Evolutionary conservation across 2,113 vertebrate species (phyloP).

Genomic region (Ochotona princeps): DNA sequence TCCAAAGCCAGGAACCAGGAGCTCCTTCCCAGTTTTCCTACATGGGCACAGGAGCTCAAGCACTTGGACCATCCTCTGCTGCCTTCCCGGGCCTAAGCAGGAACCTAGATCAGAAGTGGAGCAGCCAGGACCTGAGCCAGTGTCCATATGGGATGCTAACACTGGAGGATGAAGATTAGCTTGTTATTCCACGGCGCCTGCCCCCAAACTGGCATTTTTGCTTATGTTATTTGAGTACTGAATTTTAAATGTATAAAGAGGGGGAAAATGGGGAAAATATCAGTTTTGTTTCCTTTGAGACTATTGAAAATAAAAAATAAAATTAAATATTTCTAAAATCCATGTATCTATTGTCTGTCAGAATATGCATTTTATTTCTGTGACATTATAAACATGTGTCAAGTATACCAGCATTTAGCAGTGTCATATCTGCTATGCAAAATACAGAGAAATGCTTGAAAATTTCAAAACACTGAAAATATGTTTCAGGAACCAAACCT

Average conservation of each 20-base stretch:
- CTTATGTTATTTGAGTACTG: constrained; percentile 16
- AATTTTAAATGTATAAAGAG: not conserved
- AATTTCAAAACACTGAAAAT: not conserved
- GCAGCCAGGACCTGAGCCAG: too few species aligned
- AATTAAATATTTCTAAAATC: not conserved
- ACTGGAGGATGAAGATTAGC: too few species aligned
- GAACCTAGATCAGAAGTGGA: too few species aligned
- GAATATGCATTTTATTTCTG: not conserved
- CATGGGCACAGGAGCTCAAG: too few species aligned
- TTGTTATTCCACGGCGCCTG: too few species aligned
- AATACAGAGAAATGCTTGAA: not conserved
- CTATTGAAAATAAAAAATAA: not conserved
- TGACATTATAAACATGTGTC: not conserved
- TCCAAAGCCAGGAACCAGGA: too few species aligned
- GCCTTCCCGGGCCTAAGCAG: too few species aligned
- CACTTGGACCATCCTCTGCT: too few species aligned
- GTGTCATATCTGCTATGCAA: not conserved
- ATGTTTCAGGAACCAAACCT: constrained; percentile 83
- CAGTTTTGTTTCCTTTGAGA: not conserved
- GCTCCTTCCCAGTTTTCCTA: too few species aligned
- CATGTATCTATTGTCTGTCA: not conserved
- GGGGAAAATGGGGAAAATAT: not conserved
- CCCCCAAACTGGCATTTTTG: not conserved
- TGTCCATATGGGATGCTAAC: too few species aligned
- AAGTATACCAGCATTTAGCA: not conserved